A percentile compares a stretch with the other conserved stretches of the same genome.
Evolutionary conservation across 2,113 vertebrate genomes (phyloP).

Genomic region (Barnardius zonarius): DNA sequence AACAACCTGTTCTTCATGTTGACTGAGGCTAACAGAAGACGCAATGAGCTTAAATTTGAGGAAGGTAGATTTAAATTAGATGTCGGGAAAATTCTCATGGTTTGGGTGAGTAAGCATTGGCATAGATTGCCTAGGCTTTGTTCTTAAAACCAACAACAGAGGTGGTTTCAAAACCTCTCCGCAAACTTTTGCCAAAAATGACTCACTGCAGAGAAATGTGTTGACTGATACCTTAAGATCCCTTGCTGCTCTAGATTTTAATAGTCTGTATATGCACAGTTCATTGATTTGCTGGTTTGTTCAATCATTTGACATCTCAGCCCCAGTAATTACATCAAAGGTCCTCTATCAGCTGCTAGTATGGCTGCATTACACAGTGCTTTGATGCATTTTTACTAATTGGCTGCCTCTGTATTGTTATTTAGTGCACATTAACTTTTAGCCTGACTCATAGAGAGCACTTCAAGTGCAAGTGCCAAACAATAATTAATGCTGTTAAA

Average conservation of each 20-base stretch:
- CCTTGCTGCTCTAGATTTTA: not conserved
- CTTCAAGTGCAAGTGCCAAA: conserved; percentile 5
- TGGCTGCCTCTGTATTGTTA: conserved; percentile 6
- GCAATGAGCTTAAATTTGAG: not conserved
- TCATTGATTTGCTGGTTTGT: conserved; percentile 30
- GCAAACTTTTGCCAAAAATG: conserved; percentile 33
- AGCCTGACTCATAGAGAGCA: conserved; percentile 22
- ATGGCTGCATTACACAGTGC: not conserved
- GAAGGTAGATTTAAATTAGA: conserved; percentile 2
- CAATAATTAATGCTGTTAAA: conserved; percentile 41
- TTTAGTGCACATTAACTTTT: not conserved
- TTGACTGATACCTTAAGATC: conserved; percentile 16
- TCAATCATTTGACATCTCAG: conserved; percentile 32
- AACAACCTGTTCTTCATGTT: not conserved
- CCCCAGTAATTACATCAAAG: conserved; percentile 14
- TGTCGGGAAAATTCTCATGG: not conserved
- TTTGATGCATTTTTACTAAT: conserved; percentile 16
- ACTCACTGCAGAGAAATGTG: conserved; percentile 17
- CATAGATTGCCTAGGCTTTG: not conserved
- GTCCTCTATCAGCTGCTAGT: not conserved
- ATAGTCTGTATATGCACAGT: not conserved
- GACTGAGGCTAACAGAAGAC: not conserved
- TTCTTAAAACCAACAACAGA: conserved; percentile 6
- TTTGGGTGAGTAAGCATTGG: conserved; percentile 24
- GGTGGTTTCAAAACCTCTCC: conserved; percentile 11